Base-by-base conservation (phyloP, 2,888 invertebrate species). In the Alsophila aescularia region DNA sequence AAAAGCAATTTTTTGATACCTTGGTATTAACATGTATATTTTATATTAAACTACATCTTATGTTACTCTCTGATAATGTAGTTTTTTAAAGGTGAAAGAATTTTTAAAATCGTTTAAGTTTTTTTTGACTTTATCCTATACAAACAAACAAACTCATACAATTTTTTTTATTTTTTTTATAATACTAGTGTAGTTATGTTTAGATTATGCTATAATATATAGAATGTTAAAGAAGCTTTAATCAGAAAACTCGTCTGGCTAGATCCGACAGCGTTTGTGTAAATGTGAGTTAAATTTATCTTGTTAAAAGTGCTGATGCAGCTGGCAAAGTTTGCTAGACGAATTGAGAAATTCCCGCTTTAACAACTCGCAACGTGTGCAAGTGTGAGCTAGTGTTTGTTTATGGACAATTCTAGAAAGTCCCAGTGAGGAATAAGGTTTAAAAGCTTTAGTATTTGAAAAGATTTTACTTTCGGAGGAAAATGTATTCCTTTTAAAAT, bases 311-410 rank as follows among this genome's bases (percentile, higher is more conserved):
- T 44, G 49, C 48, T 37, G 43, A 48, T 42, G 16, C 54, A 48
- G 53, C 31, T 24, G 24, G 24, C 24, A 10, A 54, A 34, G 48
- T 48, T 53, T 54, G 32, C 53, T 27, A 14, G 48, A 54, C 43
- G 37, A 54, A 54, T 54, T 48, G 48, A 37, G 48, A 48, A 54
- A 43, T 48, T 43, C 47, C 21, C 42, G 24, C 16, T 53, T 42
- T 42, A 41, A 16, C 27, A 24, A 43, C 15, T 48, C 27, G 49
- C 37, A 40, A 21, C 49, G 31, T 37, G 41, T 27, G 31, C 42
- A 37, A 29, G 52, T 34, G 44, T 16, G 37, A 18, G 37, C 42
- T 16, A 54, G 18, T 49, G 49, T 54, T 54, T 54, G 54, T 44
- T 49, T 54, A 54, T 54, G 37, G 49, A 54, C 54, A 39, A 34